These are phyloP conservation scores for Xestia ashworthii DNA, from an alignment of 2,888 invertebrate genomes.

Conservation along the genomic window DNA sequence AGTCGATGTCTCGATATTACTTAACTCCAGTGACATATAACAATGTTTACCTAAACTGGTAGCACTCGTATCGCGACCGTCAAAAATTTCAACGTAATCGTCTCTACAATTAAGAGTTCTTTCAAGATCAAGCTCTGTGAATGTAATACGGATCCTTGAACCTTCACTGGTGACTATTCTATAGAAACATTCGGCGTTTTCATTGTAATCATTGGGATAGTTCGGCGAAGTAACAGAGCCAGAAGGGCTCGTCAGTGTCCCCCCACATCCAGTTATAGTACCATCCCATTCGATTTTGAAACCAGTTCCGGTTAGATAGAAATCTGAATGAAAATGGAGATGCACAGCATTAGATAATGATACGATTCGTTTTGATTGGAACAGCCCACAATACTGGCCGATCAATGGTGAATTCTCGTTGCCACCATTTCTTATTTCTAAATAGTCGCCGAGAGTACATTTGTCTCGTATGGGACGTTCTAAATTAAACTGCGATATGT, in stretches of 20 bases:
- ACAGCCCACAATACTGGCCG: conserved; percentile 94
- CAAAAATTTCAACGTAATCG: conserved; percentile 93
- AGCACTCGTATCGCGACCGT: conserved; percentile 91
- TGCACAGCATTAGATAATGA: conserved; percentile 95
- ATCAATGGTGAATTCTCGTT: conserved; percentile 93
- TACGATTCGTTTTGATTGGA: conserved; percentile 91
- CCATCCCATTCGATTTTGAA: conserved; percentile 91
- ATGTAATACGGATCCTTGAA: conserved; percentile 92
- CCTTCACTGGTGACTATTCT: conserved; percentile 94
- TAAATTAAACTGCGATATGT: conserved; percentile 89
- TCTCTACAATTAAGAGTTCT: conserved; percentile 90
- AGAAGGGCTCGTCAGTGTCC: conserved; percentile 91
- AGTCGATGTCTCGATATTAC: conserved; percentile 89
- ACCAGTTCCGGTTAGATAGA: conserved; percentile 91
- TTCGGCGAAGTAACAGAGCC: conserved; percentile 96
- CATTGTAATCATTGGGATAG: conserved; percentile 94
- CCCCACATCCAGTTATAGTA: conserved; percentile 94
- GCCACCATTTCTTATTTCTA: conserved; percentile 94
- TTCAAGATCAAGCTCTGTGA: conserved; percentile 94
- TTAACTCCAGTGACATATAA: conserved; percentile 78
- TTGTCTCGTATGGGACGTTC: conserved; percentile 87
- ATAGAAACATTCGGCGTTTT: conserved; percentile 95
- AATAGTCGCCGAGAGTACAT: conserved; percentile 83
- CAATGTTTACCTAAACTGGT: conserved; percentile 92
- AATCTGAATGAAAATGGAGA: conserved; percentile 94